Evolutionary conservation across 2,113 vertebrate species (phyloP).

Genomic region (Hymenochirus boettgeri): DNA sequence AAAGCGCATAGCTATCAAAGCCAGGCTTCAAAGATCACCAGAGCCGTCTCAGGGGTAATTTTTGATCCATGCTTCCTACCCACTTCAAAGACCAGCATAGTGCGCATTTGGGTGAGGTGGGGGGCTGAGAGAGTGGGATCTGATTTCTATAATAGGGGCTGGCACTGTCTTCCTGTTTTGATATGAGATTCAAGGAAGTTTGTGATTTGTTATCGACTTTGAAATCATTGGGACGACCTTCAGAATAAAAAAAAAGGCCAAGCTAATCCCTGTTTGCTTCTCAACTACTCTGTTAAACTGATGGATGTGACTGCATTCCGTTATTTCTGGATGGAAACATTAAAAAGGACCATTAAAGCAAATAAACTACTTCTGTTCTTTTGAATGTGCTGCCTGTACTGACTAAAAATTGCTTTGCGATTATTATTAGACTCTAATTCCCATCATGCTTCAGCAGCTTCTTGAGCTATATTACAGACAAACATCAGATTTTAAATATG

Average conservation of each 20-base stretch:
- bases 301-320: neutral
- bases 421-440: no score
- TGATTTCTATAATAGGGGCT: slow-evolving; percentile 97
- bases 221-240: slow-evolving; percentile 91
- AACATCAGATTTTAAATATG: no score
- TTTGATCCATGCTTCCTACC: slow-evolving; percentile 88
- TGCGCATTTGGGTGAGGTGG: slow-evolving; percentile 63
- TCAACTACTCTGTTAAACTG: slow-evolving; percentile 6
- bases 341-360: neutral
- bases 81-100: slow-evolving; percentile 88
- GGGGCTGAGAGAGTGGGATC: slow-evolving; percentile 70
- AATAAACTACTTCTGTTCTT: no score
- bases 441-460: no score
- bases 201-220: slow-evolving; percentile 93
- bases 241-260: slow-evolving; percentile 59
- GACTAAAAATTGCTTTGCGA: no score
- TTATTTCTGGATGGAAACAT: neutral
- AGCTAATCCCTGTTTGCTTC: slow-evolving; percentile 55
- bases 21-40: slow-evolving; percentile 92
- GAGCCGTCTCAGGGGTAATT: slow-evolving; percentile 91
- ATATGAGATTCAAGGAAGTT: slow-evolving; percentile 94
- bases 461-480: no score
- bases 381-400: no score
- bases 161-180: slow-evolving; percentile 93
- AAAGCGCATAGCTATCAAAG: slow-evolving; percentile 88